Evolutionary conservation across 2,113 vertebrate genomes (phyloP), one percentile per base, ranked within the genome.

Genomic region (Origma solitaria): DNA sequence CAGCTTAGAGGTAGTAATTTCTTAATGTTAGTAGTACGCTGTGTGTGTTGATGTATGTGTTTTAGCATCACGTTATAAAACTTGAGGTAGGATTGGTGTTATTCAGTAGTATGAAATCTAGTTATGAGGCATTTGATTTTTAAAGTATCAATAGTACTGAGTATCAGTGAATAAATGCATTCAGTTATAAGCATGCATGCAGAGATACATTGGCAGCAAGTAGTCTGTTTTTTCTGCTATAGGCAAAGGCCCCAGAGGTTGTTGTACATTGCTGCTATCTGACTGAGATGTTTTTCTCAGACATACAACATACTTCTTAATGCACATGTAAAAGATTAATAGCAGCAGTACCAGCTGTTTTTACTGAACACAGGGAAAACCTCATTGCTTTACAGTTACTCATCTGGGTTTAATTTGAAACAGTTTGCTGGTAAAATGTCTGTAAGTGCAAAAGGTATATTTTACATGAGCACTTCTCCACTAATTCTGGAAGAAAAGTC

Each of bases 351-450:
- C 86, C 89, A 91, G 85, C 90, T 93, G 81, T 73, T 95, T 94
- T 93, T 94, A 92, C 88, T 30, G 53, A 95, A 96, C 47, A 45
- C 35, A 68, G 38, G 51, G 71, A 96, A 94, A 85, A 79, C 38
- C 40, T 58, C 65, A 58, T 61, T 93, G 79, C 40, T 92, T 92
- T 92, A 84, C 66, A 73, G 54, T 92, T 93, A 82, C 65, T 96
- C 85, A 82, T 96, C 73, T 87, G 90, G 44, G 23, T 92, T 94
- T 95, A 92, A 97, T 95, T 90, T 91, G 76, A 93, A 95, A 86
- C 68, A 56, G 23, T 83, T 70, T 87, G 53, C 81, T 79, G 83
- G 89, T 94, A 80, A 96, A 95, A 93, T n/a, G 42, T 44, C 57
- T 70, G 70, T 57, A 87, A 92, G 38, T 84, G 42, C 82, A 92